phyloP scores from a whole-genome alignment of 2,113 vertebrate species.

The Nibea coibor region DNA sequence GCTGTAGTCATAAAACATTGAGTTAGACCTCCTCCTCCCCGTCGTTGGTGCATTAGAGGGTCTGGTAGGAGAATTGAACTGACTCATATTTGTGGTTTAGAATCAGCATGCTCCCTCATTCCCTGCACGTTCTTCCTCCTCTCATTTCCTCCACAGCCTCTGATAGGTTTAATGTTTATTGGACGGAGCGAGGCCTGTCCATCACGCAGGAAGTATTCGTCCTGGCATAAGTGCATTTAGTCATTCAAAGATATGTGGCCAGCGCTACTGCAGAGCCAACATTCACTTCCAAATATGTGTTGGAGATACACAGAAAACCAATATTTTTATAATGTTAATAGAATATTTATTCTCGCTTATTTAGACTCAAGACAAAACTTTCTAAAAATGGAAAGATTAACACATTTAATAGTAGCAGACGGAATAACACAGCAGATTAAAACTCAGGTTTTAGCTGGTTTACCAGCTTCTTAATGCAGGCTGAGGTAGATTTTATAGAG shows the following conservation, averaged over 20 bases:
- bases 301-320: not conserved
- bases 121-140: not conserved
- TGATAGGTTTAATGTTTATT: slow-evolving; percentile 39
- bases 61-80: slow-evolving; percentile 33
- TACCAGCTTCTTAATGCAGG: not conserved
- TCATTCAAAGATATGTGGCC: slow-evolving; percentile 13
- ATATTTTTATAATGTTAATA: not conserved
- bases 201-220: not conserved
- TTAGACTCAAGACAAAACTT: not conserved
- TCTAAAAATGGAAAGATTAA: not conserved
- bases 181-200: not conserved
- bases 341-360: not conserved
- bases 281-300: not conserved
- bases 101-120: not conserved
- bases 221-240: slow-evolving; percentile 17
- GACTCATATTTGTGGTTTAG: slow-evolving; percentile 66
- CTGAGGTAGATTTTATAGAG: not conserved
- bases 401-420: not conserved
- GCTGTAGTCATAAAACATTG: slow-evolving; percentile 53
- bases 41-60: slow-evolving; percentile 34
- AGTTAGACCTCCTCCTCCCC: slow-evolving; percentile 26
- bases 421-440: no score
- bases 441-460: not conserved
- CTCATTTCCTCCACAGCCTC: not conserved
- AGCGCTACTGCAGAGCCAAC: not conserved